These are phyloP conservation scores for Nephrotoma flavescens DNA, from an alignment of 2,888 invertebrate genomes.

Conservation along the genomic window DNA sequence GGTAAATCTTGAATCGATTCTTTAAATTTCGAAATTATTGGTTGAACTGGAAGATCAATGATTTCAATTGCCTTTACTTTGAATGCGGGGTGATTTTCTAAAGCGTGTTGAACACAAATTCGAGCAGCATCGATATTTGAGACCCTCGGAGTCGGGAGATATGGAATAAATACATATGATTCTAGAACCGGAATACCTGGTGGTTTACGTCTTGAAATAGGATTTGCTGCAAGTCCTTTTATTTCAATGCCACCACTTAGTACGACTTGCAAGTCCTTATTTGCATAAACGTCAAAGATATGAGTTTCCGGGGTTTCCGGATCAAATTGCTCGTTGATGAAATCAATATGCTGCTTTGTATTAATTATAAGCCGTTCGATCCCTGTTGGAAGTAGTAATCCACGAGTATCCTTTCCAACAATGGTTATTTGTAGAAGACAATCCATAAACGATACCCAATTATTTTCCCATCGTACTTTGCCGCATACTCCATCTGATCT, in stretches of 20 bases:
- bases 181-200: constrained; percentile 65
- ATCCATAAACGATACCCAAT: constrained; percentile 83
- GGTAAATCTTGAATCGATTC: constrained; percentile 52
- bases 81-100: constrained; percentile 51
- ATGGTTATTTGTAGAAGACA: constrained; percentile 75
- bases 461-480: constrained; percentile 50
- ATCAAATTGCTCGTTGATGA: not conserved
- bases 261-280: constrained; percentile 22
- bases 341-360: constrained; percentile 28
- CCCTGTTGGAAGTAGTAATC: constrained; percentile 59
- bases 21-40: constrained; percentile 39
- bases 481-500: constrained; percentile 27
- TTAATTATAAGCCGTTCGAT: constrained; percentile 56
- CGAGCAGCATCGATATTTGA: constrained; percentile 37
- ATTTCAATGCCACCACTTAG: constrained; percentile 65
- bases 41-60: constrained; percentile 32
- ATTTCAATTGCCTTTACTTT: constrained; percentile 48
- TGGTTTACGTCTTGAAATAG: constrained; percentile 52
- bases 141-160: constrained; percentile 27
- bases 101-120: constrained; percentile 48
- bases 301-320: constrained; percentile 17
- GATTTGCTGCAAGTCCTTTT: constrained; percentile 58
- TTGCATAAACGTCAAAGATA: constrained; percentile 12
- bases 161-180: constrained; percentile 56
- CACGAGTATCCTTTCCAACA: constrained; percentile 49